Base-by-base conservation (phyloP, 1,140 invertebrate species). In the Matsumurasca onukii region DNA sequence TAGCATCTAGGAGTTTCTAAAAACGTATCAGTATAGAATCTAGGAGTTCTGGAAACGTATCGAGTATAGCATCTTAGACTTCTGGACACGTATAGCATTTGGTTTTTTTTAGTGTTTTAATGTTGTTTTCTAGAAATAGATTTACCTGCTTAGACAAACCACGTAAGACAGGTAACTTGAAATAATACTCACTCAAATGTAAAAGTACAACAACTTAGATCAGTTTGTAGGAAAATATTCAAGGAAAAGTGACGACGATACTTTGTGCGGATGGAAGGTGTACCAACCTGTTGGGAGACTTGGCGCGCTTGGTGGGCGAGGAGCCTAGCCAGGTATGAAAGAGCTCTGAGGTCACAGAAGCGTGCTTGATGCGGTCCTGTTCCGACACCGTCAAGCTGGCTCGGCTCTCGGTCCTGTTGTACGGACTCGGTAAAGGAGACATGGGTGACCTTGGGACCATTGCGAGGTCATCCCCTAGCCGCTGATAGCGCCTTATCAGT, bases 291-390 rank as follows among this genome's bases (percentile, higher is more conserved):
- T 78, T 79, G 13, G 49, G 84, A 82, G 82, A 84, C 61, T 74
- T 81, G 59, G 80, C 80, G 65, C 79, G 74, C 71, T 81, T 84
- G 55, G 87, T 84, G 1, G 89, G 89, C 9, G 79, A 85, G 67
- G 88, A 90, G 20, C 89, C 85, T 75, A 93, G 81, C 91, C 91
- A 93, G 63, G 88, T 83, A 75, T 93, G 91, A 77, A 94, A 93
- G 49, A 94, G 81, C 76, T 94, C 92, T 55, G 90, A 91, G 5
- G 91, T 92, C 34, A 93, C 89, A 51, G 91, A 93, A 67, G 91
- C 90, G 49, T 52, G 5, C 13, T 51, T 66, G 3, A 68, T 45
- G 29, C 59, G 59, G 3, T 34, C 27, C 1, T 34, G 45, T 3
- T 67, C 65, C 20, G 52, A 52, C 27, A 57, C 67, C 51, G 27